Percentiles rank a stretch among this genome's conserved stretches.
These are phyloP conservation scores for Bimastos eiseni DNA, from an alignment of 2,888 invertebrate species.

Conservation along the genomic window DNA sequence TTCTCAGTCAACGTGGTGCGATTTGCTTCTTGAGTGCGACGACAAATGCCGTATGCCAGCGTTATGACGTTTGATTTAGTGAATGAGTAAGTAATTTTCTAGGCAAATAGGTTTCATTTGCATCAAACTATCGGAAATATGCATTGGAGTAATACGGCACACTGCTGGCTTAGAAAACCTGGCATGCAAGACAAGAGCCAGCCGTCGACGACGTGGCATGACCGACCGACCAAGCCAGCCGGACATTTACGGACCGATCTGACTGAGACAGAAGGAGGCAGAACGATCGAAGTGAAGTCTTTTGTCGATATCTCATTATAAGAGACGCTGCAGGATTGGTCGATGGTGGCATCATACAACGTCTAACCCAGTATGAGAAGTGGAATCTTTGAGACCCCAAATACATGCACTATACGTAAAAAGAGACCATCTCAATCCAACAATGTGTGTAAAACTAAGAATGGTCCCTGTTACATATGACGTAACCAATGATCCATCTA, in stretches of 20 bases:
- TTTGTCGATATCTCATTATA: background rate
- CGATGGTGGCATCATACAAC: background rate
- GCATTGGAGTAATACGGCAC: background rate
- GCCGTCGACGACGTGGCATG: background rate
- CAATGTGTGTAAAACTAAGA: too few species aligned
- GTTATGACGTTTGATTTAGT: background rate
- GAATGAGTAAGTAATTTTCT: slow-evolving; percentile 13
- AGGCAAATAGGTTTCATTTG: slow-evolving; percentile 6
- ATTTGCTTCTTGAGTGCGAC: background rate
- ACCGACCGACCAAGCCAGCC: background rate
- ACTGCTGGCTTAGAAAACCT: background rate
- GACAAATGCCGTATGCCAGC: background rate
- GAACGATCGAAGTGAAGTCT: background rate
- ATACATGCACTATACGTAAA: background rate
- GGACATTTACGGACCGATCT: background rate
- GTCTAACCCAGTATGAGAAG: background rate
- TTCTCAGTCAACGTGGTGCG: background rate
- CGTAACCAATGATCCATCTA: too few species aligned
- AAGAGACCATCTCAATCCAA: too few species aligned
- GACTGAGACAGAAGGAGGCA: background rate
- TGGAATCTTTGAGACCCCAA: background rate
- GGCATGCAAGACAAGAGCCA: slow-evolving; percentile 9
- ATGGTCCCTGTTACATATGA: too few species aligned
- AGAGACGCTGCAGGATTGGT: background rate
- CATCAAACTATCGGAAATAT: background rate